These are phyloP conservation scores for Umimayanthus chanpuru DNA, from an alignment of 92 coral and sea anemone genomes.

Conservation along the genomic window DNA sequence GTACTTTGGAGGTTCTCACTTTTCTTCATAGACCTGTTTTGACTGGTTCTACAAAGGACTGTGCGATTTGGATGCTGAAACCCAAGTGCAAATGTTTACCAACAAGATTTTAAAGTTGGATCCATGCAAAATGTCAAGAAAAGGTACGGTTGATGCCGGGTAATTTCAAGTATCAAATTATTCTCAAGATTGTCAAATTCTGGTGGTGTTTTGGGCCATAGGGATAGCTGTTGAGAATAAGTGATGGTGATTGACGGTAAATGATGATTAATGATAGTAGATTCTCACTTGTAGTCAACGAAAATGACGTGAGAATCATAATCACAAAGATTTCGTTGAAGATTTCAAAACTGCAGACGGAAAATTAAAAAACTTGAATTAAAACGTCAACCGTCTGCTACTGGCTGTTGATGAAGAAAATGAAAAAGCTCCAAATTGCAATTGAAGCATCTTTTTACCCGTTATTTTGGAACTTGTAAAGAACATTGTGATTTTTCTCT, in stretches of 20 bases:
- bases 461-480: no score
- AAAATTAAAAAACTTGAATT: no score
- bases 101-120: slow-evolving; percentile 82
- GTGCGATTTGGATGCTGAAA: slow-evolving; percentile 81
- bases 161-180: neutral
- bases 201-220: neutral
- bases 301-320: no score
- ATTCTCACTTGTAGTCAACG: no score
- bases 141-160: slow-evolving; percentile 50
- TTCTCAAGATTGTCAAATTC: neutral
- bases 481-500: no score
- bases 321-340: no score
- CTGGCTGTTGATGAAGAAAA: no score
- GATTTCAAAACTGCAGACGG: no score
- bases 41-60: slow-evolving; percentile 86
- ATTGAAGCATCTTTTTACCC: no score
- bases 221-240: no score
- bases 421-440: no score
- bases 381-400: no score
- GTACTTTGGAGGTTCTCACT: neutral
- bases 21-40: slow-evolving; percentile 66
- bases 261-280: neutral
- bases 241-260: neutral
- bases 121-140: slow-evolving; percentile 74
- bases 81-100: slow-evolving; percentile 81